Conservation (phyloP, 2,797 vertebrate species). For the Spinibarbus caldwelli region DNA sequence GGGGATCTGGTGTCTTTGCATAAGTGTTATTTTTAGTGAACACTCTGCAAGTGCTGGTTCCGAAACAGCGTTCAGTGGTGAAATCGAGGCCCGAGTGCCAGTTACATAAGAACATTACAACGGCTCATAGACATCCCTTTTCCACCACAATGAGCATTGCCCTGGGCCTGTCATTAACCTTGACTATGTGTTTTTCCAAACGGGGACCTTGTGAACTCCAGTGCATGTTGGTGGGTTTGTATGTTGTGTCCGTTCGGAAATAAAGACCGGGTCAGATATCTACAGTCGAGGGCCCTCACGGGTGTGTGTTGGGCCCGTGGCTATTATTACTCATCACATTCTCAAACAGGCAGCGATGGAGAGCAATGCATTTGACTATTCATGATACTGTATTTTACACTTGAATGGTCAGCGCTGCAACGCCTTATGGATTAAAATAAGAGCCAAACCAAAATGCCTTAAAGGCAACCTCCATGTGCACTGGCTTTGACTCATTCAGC, state of each 20-base stretch:
- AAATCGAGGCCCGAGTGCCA: slow-evolving; percentile 58
- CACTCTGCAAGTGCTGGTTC: slow-evolving; percentile 12
- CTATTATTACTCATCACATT: slow-evolving; percentile 42
- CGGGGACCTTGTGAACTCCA: slow-evolving; percentile 53
- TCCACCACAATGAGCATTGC: slow-evolving; percentile 61
- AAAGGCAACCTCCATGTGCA: neutral
- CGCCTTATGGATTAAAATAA: slow-evolving; percentile 8
- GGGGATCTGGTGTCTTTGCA: slow-evolving; percentile 28
- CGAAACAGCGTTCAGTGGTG: slow-evolving; percentile 58
- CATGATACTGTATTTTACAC: slow-evolving; percentile 27
- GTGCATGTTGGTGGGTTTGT: slow-evolving; percentile 33
- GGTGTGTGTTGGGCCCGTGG: neutral
- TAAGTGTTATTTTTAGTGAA: slow-evolving; percentile 51
- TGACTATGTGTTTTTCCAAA: slow-evolving; percentile 73
- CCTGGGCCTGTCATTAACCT: slow-evolving; percentile 78
- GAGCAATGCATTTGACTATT: slow-evolving; percentile 39
- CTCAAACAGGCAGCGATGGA: slow-evolving; percentile 1
- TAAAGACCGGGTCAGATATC: slow-evolving; percentile 43
- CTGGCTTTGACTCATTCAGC: slow-evolving; percentile 8
- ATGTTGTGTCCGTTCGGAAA: neutral
- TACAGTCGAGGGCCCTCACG: slow-evolving; percentile 13
- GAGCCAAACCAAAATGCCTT: slow-evolving; percentile 22
- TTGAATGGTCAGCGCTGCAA: slow-evolving; percentile 11
- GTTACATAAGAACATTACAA: slow-evolving; percentile 78
- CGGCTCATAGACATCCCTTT: slow-evolving; percentile 37